Evolutionary conservation across 2,888 invertebrate genomes (phyloP).

Genomic region (Pachymerium ferrugineum): DNA sequence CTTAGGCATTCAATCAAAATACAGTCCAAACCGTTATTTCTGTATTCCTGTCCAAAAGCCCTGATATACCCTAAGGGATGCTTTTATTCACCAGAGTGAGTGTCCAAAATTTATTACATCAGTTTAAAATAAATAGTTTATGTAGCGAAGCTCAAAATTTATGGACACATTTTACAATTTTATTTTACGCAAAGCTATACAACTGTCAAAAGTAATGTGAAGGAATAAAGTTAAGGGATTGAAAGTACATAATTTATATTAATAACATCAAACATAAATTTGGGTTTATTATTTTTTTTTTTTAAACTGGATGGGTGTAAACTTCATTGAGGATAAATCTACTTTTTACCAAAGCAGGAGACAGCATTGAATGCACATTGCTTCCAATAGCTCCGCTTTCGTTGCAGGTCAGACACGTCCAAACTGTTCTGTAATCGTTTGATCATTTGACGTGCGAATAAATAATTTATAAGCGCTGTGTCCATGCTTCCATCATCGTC

Average conservation of each 20-base stretch:
- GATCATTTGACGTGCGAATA: conserved; percentile 52
- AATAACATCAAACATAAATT: neutral
- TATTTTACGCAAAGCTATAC: conserved; percentile 12
- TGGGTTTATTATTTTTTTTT: neutral
- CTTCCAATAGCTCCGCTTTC: conserved; percentile 55
- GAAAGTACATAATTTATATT: neutral
- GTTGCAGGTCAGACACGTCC: conserved; percentile 51
- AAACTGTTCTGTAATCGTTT: conserved; percentile 55
- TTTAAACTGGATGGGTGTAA: neutral
- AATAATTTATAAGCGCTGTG: conserved; percentile 52
- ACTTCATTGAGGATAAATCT: neutral
- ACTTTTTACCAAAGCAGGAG: conserved; percentile 53
- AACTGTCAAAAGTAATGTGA: neutral
- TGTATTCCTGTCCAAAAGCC: too few species aligned
- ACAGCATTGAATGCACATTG: conserved; percentile 58
- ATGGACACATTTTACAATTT: neutral
- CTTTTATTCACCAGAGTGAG: too few species aligned
- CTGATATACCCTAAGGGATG: too few species aligned
- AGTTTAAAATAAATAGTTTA: too few species aligned
- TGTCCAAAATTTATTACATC: too few species aligned
- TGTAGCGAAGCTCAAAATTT: too few species aligned
- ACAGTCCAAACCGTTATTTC: too few species aligned
- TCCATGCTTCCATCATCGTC: conserved; percentile 47
- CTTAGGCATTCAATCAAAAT: neutral
- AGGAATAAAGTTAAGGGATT: neutral